These are phyloP conservation scores for Delichon dasypus DNA, from an alignment of 2,797 vertebrate species.

Conservation along the genomic window DNA sequence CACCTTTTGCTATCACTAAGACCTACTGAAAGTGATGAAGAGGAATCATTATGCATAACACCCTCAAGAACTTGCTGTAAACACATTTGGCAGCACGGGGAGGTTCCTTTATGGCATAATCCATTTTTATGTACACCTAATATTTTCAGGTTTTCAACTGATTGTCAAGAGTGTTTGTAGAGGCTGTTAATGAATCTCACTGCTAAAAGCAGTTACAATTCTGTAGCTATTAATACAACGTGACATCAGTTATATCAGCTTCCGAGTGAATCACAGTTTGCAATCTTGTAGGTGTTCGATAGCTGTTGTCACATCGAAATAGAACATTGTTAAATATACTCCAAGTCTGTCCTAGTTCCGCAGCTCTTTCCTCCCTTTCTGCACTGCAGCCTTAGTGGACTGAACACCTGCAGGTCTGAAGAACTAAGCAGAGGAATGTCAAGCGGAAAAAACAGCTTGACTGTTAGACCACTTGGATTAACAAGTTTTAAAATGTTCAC, in stretches of 20 bases:
- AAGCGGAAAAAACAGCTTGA: neutral
- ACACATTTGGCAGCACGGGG: conserved; percentile 28
- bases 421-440: neutral
- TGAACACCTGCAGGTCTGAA: conserved; percentile 33
- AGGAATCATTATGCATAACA: conserved; percentile 17
- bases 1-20: conserved; percentile 6
- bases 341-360: conserved; percentile 75
- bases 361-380: conserved; percentile 6
- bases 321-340: conserved; percentile 81
- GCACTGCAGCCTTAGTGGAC: conserved; percentile 52
- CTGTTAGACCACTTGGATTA: neutral
- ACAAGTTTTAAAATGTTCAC: neutral
- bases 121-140: conserved; percentile 50
- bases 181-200: conserved; percentile 76
- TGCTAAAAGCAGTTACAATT: conserved; percentile 78
- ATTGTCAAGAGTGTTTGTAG: conserved; percentile 62
- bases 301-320: conserved; percentile 76
- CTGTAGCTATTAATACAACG: conserved; percentile 79
- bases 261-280: conserved; percentile 79
- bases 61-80: conserved; percentile 40
- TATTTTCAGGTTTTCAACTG: conserved; percentile 57
- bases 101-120: conserved; percentile 51
- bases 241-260: conserved; percentile 77
- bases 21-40: conserved; percentile 1
- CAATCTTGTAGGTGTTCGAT: conserved; percentile 72